These are phyloP conservation scores for Ranitomeya variabilis DNA, from an alignment of 2,113 vertebrate genomes.

Conservation along the genomic window DNA sequence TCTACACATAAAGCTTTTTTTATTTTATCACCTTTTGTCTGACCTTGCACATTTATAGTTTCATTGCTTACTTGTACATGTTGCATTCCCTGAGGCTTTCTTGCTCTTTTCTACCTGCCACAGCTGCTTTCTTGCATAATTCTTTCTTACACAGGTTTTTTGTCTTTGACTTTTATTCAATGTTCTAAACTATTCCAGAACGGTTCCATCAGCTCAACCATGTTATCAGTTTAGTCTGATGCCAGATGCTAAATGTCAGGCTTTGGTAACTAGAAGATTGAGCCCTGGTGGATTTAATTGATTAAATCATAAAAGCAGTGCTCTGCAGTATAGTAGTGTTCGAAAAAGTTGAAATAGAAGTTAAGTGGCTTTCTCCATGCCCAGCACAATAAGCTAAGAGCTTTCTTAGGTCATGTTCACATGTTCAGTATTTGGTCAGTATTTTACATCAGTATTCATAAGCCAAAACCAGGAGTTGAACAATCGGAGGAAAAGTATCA, in stretches of 20 bases:
- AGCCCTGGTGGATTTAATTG: slow-evolving; percentile 20
- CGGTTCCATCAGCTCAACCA: slow-evolving; percentile 7
- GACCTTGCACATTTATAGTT: slow-evolving; percentile 19
- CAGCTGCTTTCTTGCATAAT: slow-evolving; percentile 27
- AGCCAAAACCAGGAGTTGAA: too few species aligned
- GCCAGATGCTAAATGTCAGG: slow-evolving; percentile 41
- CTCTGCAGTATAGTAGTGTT: not conserved
- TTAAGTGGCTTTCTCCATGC: too few species aligned
- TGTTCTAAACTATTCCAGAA: slow-evolving; percentile 20
- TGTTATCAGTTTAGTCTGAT: not conserved
- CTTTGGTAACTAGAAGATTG: not conserved
- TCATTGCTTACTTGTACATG: slow-evolving; percentile 16
- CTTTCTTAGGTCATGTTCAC: too few species aligned
- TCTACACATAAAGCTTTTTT: not conserved
- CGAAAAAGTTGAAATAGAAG: not conserved
- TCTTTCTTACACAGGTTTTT: slow-evolving; percentile 5
- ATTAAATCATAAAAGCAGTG: slow-evolving; percentile 8
- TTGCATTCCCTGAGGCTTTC: slow-evolving; percentile 44
- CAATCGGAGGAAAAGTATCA: too few species aligned
- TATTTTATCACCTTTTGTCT: slow-evolving; percentile 22
- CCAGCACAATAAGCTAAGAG: too few species aligned
- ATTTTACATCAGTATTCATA: too few species aligned
- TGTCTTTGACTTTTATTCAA: slow-evolving; percentile 40
- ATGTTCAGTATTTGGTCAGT: too few species aligned
- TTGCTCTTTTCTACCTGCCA: slow-evolving; percentile 55